phyloP scores from a whole-genome alignment of 1,140 invertebrate species.

The Zelostemma sp. region DNA sequence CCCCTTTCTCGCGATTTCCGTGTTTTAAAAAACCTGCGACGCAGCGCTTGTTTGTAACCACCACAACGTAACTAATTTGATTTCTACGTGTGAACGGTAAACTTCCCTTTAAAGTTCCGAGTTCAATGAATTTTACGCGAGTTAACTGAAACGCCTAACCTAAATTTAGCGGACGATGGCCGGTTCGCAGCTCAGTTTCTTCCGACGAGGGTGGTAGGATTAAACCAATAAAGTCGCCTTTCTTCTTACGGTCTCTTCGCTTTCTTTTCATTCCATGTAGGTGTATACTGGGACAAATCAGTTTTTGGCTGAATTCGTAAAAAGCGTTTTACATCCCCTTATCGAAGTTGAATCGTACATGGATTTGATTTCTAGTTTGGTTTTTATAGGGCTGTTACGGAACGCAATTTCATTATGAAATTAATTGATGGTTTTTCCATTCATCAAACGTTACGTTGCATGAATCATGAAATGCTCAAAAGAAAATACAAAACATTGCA shows the following conservation, averaged over 20 bases:
- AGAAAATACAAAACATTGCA: no score
- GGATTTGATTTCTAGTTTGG: no score
- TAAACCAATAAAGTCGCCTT: slow-evolving; percentile 1
- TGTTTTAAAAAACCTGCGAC: slow-evolving; percentile 30
- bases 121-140: slow-evolving; percentile 58
- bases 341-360: no score
- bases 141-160: slow-evolving; percentile 45
- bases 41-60: slow-evolving; percentile 51
- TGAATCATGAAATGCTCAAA: no score
- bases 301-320: neutral
- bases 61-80: slow-evolving; percentile 61
- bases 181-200: slow-evolving; percentile 6
- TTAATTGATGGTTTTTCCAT: no score
- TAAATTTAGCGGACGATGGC: slow-evolving; percentile 49
- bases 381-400: no score
- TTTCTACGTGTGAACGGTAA: slow-evolving; percentile 47
- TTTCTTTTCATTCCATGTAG: no score
- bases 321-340: no score
- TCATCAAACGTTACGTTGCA: no score
- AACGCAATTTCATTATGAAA: no score
- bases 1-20: slow-evolving; percentile 7
- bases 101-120: slow-evolving; percentile 40
- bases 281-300: no score
- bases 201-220: slow-evolving; percentile 4
- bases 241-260: slow-evolving; percentile 16